Percentiles rank a stretch among this genome's conserved stretches.
These are phyloP conservation scores for Tenthredo notha DNA, from an alignment of 2,888 invertebrate species.

Conservation along the genomic window DNA sequence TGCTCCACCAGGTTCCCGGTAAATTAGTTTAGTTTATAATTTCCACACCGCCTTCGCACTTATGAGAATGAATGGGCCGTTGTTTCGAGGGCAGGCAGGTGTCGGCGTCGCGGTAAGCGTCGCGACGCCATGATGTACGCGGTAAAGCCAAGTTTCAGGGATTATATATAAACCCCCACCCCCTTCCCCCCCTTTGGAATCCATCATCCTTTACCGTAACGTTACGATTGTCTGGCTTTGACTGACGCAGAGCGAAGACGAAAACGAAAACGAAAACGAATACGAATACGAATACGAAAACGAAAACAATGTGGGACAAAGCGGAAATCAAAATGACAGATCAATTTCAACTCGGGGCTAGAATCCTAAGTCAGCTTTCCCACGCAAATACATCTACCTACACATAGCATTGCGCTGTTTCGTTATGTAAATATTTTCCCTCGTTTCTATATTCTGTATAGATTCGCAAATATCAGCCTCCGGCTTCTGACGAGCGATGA, in stretches of 20 bases:
- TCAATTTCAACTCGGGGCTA: constrained; percentile 17
- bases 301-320: neutral
- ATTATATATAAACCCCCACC: constrained; percentile 58
- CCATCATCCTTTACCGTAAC: constrained; percentile 33
- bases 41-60: constrained; percentile 63
- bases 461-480: neutral
- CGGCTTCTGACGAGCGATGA: neutral
- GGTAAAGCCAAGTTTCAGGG: constrained; percentile 62
- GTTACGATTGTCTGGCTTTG: constrained; percentile 32
- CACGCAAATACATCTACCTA: neutral
- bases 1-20: constrained; percentile 55
- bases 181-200: neutral
- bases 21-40: constrained; percentile 73
- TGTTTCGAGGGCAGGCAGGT: constrained; percentile 65
- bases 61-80: constrained; percentile 67
- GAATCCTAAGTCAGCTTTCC: constrained; percentile 40
- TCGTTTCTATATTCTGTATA: neutral
- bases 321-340: constrained; percentile 27
- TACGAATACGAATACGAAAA: neutral
- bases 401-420: neutral
- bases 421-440: constrained; percentile 28
- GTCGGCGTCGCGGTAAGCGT: constrained; percentile 66
- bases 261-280: neutral
- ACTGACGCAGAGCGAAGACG: constrained; percentile 6
- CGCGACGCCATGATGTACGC: constrained; percentile 62